phyloP scores from a whole-genome alignment of 1,140 invertebrate genomes.

The Wasmannia auropunctata region DNA sequence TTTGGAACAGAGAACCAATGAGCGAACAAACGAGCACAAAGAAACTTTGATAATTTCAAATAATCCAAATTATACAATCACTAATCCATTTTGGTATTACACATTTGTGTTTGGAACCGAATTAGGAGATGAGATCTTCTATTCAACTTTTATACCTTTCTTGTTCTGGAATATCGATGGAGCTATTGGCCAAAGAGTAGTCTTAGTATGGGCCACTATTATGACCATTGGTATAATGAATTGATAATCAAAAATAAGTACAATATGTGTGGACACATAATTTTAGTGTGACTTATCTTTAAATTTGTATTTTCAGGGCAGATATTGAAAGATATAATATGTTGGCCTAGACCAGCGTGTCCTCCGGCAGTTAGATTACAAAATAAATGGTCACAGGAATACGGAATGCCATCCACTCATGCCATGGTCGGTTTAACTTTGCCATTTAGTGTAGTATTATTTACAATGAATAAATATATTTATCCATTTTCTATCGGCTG shows the following conservation, averaged over 20 bases:
- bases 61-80: slow-evolving; percentile 85
- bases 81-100: slow-evolving; percentile 95
- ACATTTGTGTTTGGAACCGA: slow-evolving; percentile 93
- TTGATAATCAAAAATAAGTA: neutral
- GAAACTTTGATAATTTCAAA: neutral
- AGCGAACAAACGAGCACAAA: neutral
- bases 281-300: neutral
- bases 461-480: slow-evolving; percentile 93
- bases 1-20: slow-evolving; percentile 45
- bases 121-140: slow-evolving; percentile 95
- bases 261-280: too few species aligned
- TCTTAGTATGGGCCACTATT: slow-evolving; percentile 93
- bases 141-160: slow-evolving; percentile 94
- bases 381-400: slow-evolving; percentile 94
- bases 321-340: slow-evolving; percentile 94
- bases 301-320: slow-evolving; percentile 88
- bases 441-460: slow-evolving; percentile 93
- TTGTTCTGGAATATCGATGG: slow-evolving; percentile 97
- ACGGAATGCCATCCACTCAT: slow-evolving; percentile 97
- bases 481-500: slow-evolving; percentile 87
- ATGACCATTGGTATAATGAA: slow-evolving; percentile 92
- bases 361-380: slow-evolving; percentile 94
- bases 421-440: slow-evolving; percentile 95
- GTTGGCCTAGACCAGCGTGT: slow-evolving; percentile 92
- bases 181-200: slow-evolving; percentile 91